Evolutionary conservation across 2,113 vertebrate species (phyloP).

Genomic region (Erpornis zantholeuca): DNA sequence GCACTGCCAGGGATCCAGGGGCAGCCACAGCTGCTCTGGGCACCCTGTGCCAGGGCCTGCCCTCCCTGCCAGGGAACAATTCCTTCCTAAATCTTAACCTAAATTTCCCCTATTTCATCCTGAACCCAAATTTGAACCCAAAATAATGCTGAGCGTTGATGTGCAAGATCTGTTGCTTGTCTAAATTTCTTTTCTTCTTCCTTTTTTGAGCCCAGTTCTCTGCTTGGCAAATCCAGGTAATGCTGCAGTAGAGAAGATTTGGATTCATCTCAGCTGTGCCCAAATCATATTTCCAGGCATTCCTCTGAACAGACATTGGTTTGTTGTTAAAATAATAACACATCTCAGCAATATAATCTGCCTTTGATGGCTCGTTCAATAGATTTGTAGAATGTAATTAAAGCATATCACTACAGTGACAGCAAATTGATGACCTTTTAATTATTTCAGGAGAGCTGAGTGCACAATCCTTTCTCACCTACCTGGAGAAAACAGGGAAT

Average conservation of each 20-base stretch:
- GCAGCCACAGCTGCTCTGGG: background rate
- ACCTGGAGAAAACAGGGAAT: background rate
- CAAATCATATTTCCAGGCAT: background rate
- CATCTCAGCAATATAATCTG: conserved; percentile 66
- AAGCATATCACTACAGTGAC: conserved; percentile 75
- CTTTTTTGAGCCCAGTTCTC: background rate
- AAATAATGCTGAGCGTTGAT: fast-evolving
- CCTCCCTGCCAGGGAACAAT: background rate
- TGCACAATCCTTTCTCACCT: conserved; percentile 76
- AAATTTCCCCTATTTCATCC: background rate
- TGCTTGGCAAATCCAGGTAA: background rate
- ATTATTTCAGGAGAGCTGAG: conserved; percentile 85
- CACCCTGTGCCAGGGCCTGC: background rate
- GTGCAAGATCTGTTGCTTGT: background rate
- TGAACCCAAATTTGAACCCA: background rate
- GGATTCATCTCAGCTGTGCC: background rate
- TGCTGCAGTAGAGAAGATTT: background rate
- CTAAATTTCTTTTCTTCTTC: background rate
- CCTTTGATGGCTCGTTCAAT: conserved; percentile 78
- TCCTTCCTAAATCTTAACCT: background rate
- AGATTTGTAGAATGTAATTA: conserved; percentile 92
- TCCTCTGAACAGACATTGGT: background rate
- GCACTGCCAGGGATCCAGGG: background rate
- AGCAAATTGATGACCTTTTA: conserved; percentile 89
- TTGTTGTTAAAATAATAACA: conserved; percentile 72